A percentile compares a stretch with the other conserved stretches of the same genome.
Evolutionary conservation across 2,797 vertebrate species (phyloP).

Genomic region (Pteropus rufus): DNA sequence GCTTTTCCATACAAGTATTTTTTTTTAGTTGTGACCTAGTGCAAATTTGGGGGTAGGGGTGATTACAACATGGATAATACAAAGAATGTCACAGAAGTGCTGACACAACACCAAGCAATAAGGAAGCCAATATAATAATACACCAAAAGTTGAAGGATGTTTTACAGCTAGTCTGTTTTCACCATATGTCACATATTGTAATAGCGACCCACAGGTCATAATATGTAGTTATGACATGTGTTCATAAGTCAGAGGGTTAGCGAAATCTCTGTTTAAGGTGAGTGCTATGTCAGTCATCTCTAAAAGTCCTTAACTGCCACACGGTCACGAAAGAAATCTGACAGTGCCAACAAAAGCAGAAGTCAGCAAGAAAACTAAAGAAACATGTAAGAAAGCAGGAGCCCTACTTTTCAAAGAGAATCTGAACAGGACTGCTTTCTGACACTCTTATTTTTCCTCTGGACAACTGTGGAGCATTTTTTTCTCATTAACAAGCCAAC

Average conservation of each 20-base stretch:
- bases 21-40: not conserved
- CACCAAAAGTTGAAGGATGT: conserved; percentile 66
- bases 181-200: conserved; percentile 74
- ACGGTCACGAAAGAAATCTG: conserved; percentile 74
- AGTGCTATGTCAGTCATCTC: conserved; percentile 79
- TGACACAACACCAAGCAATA: conserved; percentile 57
- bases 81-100: conserved; percentile 67
- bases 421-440: conserved; percentile 54
- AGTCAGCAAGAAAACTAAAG: conserved; percentile 78
- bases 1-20: not conserved
- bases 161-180: conserved; percentile 76
- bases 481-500: conserved; percentile 51
- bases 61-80: conserved; percentile 44
- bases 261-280: conserved; percentile 80
- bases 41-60: conserved; percentile 10
- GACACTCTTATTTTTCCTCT: conserved; percentile 65
- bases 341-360: conserved; percentile 76
- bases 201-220: conserved; percentile 68
- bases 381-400: conserved; percentile 70
- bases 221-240: conserved; percentile 69
- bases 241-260: conserved; percentile 76
- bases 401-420: conserved; percentile 70
- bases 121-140: conserved; percentile 34
- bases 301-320: conserved; percentile 66
- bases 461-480: not conserved